phyloP scores from a whole-genome alignment of 2,797 vertebrate species.

The Denticeps clupeoides region DNA sequence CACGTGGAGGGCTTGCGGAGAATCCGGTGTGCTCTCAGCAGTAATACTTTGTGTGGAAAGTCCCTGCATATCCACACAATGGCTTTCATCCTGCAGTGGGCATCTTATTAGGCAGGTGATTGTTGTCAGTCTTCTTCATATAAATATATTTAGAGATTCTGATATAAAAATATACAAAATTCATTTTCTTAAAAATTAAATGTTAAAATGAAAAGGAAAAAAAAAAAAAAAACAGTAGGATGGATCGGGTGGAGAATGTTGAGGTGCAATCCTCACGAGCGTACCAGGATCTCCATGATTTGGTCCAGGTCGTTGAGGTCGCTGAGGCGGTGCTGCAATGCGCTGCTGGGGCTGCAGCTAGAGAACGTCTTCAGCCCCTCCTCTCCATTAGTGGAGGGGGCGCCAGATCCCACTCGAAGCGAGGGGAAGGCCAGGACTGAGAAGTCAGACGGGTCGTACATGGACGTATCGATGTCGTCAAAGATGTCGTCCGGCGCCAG shows the following conservation, averaged over 20 bases:
- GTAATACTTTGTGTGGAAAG: slow-evolving; percentile 17
- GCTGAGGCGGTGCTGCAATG: slow-evolving; percentile 58
- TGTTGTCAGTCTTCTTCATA: slow-evolving; percentile 13
- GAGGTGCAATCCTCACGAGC: slow-evolving; percentile 44
- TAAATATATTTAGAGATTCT: slow-evolving; percentile 33
- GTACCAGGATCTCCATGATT: slow-evolving; percentile 69
- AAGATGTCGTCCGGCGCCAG: slow-evolving; percentile 69
- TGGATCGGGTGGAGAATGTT: too few relatives aligned
- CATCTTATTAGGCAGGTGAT: slow-evolving; percentile 19
- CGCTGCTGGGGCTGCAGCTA: slow-evolving; percentile 48
- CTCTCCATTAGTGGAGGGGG: slow-evolving; percentile 38
- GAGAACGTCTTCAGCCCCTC: slow-evolving; percentile 48
- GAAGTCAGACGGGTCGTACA: slow-evolving; percentile 65
- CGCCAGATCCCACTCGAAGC: slow-evolving; percentile 8
- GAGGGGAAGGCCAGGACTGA: slow-evolving; percentile 43
- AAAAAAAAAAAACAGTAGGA: slow-evolving; percentile 21
- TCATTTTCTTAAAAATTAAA: not conserved
- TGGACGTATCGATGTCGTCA: slow-evolving; percentile 72
- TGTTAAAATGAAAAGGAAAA: slow-evolving; percentile 14
- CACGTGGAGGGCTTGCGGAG: not conserved
- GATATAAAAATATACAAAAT: slow-evolving; percentile 38
- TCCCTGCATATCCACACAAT: slow-evolving; percentile 23
- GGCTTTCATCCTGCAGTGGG: slow-evolving; percentile 30
- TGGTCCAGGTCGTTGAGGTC: slow-evolving; percentile 68
- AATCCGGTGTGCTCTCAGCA: not conserved